Percentiles rank a stretch among this genome's conserved stretches.
Evolutionary conservation across 2,113 vertebrate species (phyloP).

Genomic region (Natator depressus): DNA sequence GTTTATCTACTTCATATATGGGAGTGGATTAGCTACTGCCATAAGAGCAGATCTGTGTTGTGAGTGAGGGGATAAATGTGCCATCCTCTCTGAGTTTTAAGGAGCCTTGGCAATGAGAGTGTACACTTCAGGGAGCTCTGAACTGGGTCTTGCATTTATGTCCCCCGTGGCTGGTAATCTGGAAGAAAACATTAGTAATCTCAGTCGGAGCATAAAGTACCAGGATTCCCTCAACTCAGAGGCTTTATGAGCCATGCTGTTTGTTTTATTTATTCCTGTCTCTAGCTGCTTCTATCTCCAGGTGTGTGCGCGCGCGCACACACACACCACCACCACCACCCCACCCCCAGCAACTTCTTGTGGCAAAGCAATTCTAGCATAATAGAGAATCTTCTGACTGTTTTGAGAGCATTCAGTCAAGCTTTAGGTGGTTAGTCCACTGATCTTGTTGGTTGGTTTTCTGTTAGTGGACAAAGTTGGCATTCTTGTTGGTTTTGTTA

Average conservation of each 20-base stretch:
- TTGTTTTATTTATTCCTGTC: background rate
- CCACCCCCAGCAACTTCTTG: too few species aligned
- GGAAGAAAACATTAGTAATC: background rate
- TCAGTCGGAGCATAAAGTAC: too few species aligned
- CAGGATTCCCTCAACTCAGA: background rate
- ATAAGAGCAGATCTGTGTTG: background rate
- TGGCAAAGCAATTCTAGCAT: background rate
- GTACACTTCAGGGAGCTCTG: background rate
- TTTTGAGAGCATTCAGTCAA: background rate
- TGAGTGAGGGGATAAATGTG: background rate
- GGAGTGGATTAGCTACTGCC: background rate
- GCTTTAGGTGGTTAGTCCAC: background rate
- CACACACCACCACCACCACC: too few species aligned
- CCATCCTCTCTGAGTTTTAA: background rate
- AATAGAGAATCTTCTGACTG: background rate
- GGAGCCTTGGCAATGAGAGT: background rate
- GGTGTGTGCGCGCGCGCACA: too few species aligned
- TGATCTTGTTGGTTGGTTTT: background rate
- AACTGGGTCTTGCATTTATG: background rate
- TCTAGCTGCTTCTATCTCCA: background rate
- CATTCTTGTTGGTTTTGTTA: background rate
- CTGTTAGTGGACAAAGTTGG: background rate
- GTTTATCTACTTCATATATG: background rate
- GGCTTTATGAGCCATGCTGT: background rate
- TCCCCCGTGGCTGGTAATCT: background rate